Conservation (phyloP, 2,113 vertebrate species). For the Tenrec ecaudatus region DNA sequence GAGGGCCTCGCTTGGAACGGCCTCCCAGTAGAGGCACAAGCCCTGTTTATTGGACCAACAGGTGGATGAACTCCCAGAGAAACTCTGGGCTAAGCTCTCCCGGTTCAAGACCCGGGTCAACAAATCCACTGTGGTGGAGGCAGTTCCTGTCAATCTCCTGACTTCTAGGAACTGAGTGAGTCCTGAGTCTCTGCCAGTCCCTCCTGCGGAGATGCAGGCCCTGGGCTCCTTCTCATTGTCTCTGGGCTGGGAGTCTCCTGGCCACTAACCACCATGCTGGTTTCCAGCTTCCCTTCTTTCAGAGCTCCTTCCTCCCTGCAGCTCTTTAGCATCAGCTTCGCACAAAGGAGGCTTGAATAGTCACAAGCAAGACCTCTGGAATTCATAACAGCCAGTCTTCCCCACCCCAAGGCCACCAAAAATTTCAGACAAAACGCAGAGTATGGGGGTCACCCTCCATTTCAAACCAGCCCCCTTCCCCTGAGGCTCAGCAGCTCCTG, state of each 20-base stretch:
- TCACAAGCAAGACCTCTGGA: constrained; percentile 49
- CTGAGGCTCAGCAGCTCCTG: background rate
- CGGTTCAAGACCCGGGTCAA: background rate
- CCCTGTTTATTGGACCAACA: background rate
- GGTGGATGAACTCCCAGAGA: background rate
- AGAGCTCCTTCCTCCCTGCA: background rate
- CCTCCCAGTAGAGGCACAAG: background rate
- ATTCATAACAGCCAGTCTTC: constrained; percentile 7
- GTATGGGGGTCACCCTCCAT: background rate
- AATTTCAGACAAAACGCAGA: background rate
- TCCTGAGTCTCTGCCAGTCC: rapidly evolving
- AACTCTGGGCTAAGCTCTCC: background rate
- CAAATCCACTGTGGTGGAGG: background rate
- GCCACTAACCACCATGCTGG: background rate
- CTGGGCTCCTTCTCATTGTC: background rate
- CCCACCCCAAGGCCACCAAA: background rate
- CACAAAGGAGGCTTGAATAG: constrained; percentile 12
- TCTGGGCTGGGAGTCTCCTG: background rate
- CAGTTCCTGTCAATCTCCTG: background rate
- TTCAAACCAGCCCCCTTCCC: background rate
- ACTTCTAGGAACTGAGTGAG: background rate
- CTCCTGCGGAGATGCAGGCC: rapidly evolving
- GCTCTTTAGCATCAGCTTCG: background rate
- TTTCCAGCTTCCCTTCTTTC: background rate
- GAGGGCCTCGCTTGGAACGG: background rate